A percentile compares a stretch with the other conserved stretches of the same genome.
Conservation (phyloP, 2,113 vertebrate genomes). For the Psophia crepitans region DNA sequence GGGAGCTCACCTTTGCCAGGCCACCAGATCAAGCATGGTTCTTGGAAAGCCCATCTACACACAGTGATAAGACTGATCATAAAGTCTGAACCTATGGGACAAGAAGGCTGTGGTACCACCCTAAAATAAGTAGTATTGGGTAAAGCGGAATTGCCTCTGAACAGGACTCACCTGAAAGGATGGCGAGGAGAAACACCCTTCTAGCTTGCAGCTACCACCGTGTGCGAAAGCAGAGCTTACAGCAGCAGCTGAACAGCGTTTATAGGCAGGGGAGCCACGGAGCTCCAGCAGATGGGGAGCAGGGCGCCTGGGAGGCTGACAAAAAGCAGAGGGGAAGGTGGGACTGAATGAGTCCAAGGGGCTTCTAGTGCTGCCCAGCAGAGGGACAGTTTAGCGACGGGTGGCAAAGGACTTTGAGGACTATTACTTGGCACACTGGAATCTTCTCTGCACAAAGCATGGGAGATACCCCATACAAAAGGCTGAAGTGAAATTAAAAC, state of each 20-base stretch:
- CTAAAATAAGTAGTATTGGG: not conserved
- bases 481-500: conserved; percentile 33
- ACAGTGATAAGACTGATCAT: not conserved
- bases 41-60: not conserved
- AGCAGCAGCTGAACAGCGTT: not conserved
- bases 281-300: not conserved
- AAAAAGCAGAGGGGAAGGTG: not conserved
- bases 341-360: not conserved
- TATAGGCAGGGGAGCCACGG: not conserved
- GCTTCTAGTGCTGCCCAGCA: not conserved
- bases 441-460: not conserved
- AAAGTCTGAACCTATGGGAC: not conserved
- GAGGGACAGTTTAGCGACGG: not conserved
- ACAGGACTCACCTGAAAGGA: not conserved
- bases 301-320: not conserved
- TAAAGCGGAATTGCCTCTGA: not conserved
- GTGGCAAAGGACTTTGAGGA: not conserved
- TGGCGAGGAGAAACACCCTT: not conserved
- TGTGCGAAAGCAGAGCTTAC: not conserved
- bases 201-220: not conserved
- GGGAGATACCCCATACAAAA: conserved; percentile 16
- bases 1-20: not conserved
- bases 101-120: not conserved
- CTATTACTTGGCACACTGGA: not conserved
- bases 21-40: not conserved